These are phyloP conservation scores for Ursus arctos DNA, from an alignment of 2,113 vertebrate species.

Conservation along the genomic window DNA sequence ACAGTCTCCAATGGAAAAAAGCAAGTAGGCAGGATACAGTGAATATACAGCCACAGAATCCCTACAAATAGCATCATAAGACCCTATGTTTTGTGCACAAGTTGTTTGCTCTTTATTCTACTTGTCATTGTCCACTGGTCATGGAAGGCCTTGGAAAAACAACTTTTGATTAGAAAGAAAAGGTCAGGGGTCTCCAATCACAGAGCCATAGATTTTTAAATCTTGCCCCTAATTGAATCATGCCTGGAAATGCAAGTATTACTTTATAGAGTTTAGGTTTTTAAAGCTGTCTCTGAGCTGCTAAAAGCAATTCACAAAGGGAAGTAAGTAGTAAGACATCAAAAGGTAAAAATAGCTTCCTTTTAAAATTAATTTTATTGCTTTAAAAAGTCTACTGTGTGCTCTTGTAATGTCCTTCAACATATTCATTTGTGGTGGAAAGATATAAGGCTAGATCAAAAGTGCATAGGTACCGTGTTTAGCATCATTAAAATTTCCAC, in stretches of 20 bases:
- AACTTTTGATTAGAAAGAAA: not conserved
- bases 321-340: slow-evolving; percentile 58
- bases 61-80: not conserved
- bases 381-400: slow-evolving; percentile 55
- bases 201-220: slow-evolving; percentile 28
- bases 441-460: slow-evolving; percentile 45
- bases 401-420: slow-evolving; percentile 73
- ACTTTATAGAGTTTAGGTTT: not conserved
- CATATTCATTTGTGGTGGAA: slow-evolving; percentile 34
- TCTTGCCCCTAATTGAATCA: not conserved
- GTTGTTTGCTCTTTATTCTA: not conserved
- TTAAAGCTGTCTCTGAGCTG: slow-evolving; percentile 61
- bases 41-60: not conserved
- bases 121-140: not conserved
- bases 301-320: slow-evolving; percentile 66
- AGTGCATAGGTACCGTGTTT: not conserved
- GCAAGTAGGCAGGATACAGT: not conserved
- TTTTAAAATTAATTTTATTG: slow-evolving; percentile 65
- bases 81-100: not conserved
- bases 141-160: not conserved
- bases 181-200: not conserved
- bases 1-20: not conserved
- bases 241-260: slow-evolving; percentile 3
- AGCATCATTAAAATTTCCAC: slow-evolving; percentile 46
- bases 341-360: slow-evolving; percentile 72